These are phyloP conservation scores for Meriones unguiculatus DNA, from an alignment of 2,113 vertebrate species.

Conservation along the genomic window DNA sequence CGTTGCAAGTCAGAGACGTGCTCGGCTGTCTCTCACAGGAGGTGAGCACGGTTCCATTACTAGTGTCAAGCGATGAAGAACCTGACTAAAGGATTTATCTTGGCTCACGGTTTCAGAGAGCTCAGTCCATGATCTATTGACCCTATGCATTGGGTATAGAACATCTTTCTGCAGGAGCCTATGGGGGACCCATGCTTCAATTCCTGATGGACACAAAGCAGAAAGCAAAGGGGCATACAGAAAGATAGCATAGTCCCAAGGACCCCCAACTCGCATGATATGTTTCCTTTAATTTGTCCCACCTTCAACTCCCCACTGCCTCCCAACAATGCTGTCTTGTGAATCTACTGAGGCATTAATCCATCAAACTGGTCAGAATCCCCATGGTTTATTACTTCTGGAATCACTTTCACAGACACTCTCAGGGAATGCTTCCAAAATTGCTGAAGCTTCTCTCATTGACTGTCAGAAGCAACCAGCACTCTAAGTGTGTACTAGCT, in stretches of 20 bases:
- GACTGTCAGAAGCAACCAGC: not conserved
- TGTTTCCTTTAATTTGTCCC: not conserved
- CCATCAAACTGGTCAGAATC: not conserved
- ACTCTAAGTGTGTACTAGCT: fast-evolving
- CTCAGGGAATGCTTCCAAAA: not conserved
- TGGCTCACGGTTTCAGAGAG: not conserved
- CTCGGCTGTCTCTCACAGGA: fast-evolving
- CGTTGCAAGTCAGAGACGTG: fast-evolving
- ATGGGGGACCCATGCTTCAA: too few relatives aligned
- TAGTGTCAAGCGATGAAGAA: too few relatives aligned
- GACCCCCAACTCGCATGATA: too few relatives aligned
- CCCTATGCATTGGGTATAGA: not conserved
- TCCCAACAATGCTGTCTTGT: not conserved
- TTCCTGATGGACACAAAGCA: not conserved
- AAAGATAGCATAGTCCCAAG: not conserved
- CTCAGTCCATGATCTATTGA: not conserved
- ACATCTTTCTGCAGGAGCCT: not conserved
- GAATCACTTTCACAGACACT: not conserved
- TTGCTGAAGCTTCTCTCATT: not conserved
- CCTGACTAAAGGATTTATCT: not conserved
- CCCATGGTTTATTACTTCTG: too few relatives aligned
- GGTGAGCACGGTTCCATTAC: not conserved
- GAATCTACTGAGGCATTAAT: not conserved
- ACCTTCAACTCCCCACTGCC: not conserved
- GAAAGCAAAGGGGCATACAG: not conserved